Evolutionary conservation across 2,113 vertebrate genomes (phyloP), one percentile per base, ranked within the genome.

Genomic region (Polyodon spathula): DNA sequence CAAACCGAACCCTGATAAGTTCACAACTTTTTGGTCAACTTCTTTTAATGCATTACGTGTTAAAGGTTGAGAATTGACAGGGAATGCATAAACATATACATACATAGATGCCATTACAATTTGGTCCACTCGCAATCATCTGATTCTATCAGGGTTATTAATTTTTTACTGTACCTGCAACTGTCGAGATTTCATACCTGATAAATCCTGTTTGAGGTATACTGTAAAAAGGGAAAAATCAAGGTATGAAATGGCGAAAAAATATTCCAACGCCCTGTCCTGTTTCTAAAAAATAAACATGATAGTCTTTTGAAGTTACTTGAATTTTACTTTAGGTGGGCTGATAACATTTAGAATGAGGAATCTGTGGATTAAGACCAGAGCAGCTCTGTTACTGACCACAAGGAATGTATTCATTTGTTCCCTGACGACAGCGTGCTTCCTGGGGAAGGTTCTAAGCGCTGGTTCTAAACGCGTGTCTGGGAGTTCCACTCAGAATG

Each of bases 191-290:
- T 77, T 80, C 86, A 83, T 88, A 88, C 86, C 86, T 88, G 85
- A 84, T 87, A 87, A 79, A 88, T 86, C 85, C 85, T 84, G 81
- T 85, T 86, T 74, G 80, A 79, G 78, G 81, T 82, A 72, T 82
- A 84, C 86, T 88, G 86, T 73, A 81, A n/a, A n/a, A 66, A 78
- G 79, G 78, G 84, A 75, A 81, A 85, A 80, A 84, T 76, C 78
- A 81, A 71, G 56, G 76, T 75, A 82, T 86, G 83, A 79, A 79
- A 80, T 27, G 14, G 46, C 48, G 9, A 48, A n/a, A 51, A 39
- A 44, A 43, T n/a, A n/a, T n/a, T n/a, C n/a, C n/a, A n/a, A 14
- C 11, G n/a, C 6, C 51, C 42, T 12, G 40, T 15, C 9, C 58
- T 59, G 16, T 14, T 37, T 16, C 41, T 8, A 51, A 8, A 58